Percentiles rank a stretch among this genome's conserved stretches.
Evolutionary conservation across 2,113 vertebrate genomes (phyloP).

Genomic region (Baryphthengus martii): DNA sequence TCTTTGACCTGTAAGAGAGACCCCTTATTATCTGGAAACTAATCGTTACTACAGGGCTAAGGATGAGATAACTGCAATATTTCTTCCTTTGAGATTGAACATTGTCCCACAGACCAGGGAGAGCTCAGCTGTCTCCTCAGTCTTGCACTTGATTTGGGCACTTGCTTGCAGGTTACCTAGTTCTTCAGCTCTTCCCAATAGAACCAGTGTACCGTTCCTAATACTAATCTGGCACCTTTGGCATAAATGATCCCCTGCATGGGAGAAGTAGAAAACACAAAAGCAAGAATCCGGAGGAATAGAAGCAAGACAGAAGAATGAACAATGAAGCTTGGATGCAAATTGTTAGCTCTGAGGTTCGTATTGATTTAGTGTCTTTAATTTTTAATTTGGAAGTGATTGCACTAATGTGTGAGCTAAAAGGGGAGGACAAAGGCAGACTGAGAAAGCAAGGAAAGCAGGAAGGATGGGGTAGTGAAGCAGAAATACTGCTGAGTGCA

Average conservation of each 20-base stretch:
- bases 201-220: background rate
- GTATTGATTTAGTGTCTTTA: slow-evolving; percentile 8
- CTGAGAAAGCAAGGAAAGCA: background rate
- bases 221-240: background rate
- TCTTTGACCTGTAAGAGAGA: background rate
- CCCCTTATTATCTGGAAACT: background rate
- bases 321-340: background rate
- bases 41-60: background rate
- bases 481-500: background rate
- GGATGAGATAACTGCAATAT: background rate
- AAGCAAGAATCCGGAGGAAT: background rate
- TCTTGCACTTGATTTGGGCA: background rate
- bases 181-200: background rate
- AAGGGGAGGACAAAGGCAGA: background rate
- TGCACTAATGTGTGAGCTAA: background rate
- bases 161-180: background rate
- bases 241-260: background rate
- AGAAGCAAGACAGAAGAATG: background rate
- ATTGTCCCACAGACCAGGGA: background rate
- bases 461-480: background rate
- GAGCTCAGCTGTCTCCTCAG: background rate
- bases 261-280: background rate
- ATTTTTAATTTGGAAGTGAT: slow-evolving; percentile 23
- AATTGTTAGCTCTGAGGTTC: background rate
- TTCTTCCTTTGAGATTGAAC: background rate